Evolutionary conservation across 1,140 invertebrate species (phyloP).

Genomic region (Semibalanus balanoides): DNA sequence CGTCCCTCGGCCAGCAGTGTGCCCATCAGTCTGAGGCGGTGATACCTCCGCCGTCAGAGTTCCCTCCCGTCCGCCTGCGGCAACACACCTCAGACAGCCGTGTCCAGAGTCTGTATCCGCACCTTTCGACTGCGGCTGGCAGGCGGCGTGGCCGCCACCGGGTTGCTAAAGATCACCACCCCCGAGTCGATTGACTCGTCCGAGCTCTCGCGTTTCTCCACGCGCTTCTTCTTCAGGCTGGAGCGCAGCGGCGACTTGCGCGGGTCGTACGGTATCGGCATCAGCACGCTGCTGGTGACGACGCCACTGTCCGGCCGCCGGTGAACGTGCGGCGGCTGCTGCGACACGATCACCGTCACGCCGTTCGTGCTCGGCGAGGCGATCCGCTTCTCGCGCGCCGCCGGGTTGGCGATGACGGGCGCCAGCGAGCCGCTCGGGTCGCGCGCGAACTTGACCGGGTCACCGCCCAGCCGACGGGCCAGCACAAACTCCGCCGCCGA

Average conservation of each 20-base stretch:
- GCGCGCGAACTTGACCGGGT: neutral
- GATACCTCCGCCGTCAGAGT: no score
- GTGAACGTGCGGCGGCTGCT: neutral
- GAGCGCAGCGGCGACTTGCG: constrained; percentile 52
- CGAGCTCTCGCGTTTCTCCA: constrained; percentile 90
- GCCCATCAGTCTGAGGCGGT: no score
- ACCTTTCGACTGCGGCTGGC: constrained; percentile 92
- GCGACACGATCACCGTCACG: neutral
- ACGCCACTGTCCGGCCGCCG: neutral
- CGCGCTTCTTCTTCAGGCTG: constrained; percentile 64
- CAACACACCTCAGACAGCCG: constrained; percentile 73
- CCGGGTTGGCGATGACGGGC: constrained; percentile 1
- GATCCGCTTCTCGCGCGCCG: neutral
- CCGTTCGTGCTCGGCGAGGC: neutral
- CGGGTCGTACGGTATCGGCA: constrained; percentile 31
- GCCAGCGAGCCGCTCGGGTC: constrained; percentile 1
- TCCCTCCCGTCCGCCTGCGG: no score
- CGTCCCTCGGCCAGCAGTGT: no score
- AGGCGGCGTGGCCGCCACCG: constrained; percentile 63
- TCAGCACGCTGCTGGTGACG: neutral
- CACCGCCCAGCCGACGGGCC: neutral
- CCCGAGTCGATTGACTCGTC: constrained; percentile 95
- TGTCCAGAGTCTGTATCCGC: constrained; percentile 62
- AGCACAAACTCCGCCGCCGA: neutral
- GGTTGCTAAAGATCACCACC: constrained; percentile 73